A percentile compares a stretch with the other conserved stretches of the same genome.
Evolutionary conservation across 2,113 vertebrate species (phyloP).

Genomic region (Budorcas taxicolor): DNA sequence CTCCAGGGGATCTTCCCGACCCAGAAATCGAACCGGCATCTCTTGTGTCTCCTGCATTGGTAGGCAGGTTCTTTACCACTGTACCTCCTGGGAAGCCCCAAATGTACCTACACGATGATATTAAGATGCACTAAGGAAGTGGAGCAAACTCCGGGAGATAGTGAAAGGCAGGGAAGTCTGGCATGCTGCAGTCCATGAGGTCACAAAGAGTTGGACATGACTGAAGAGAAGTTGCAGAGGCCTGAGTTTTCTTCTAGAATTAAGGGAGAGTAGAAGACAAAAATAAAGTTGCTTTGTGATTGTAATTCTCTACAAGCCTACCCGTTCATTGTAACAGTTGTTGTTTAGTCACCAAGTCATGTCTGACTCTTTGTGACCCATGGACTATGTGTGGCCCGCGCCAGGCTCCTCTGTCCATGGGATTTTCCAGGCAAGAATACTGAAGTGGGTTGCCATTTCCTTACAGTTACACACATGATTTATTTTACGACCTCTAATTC

Average conservation of each 20-base stretch:
- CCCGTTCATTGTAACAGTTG: neutral
- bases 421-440: neutral
- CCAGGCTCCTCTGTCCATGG: neutral
- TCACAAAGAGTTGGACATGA: neutral
- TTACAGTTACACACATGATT: neutral
- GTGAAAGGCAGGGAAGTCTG: neutral
- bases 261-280: neutral
- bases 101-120: neutral
- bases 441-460: neutral
- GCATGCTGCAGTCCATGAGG: neutral
- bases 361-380: neutral
- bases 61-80: neutral
- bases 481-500: neutral
- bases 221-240: neutral
- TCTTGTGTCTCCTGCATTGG: neutral
- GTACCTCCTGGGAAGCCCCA: neutral
- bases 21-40: neutral
- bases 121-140: neutral
- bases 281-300: neutral
- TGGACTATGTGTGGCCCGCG: accelerated
- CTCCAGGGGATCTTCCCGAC: neutral
- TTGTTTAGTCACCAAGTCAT: neutral
- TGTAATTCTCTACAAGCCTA: neutral
- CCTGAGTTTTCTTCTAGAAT: neutral
- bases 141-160: neutral